These are phyloP conservation scores for Ophion costatus DNA, from an alignment of 2,888 invertebrate species.

Conservation along the genomic window DNA sequence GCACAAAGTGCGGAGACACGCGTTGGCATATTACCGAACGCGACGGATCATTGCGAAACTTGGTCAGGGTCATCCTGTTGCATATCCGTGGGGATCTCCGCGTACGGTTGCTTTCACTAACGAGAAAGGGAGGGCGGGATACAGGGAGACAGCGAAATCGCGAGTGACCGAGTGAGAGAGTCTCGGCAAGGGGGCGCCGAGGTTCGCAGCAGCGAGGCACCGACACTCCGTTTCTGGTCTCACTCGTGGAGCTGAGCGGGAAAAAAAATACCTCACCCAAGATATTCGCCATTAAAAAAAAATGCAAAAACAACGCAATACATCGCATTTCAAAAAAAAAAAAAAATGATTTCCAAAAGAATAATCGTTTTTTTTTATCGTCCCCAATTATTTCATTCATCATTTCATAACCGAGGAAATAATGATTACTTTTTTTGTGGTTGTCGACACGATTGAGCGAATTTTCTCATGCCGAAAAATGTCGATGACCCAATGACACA, in stretches of 20 bases:
- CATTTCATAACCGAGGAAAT: too few species aligned
- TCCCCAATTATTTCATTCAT: neutral
- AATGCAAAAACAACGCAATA: neutral
- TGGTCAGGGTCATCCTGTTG: slow-evolving; percentile 81
- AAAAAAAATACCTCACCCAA: neutral
- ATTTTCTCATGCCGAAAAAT: neutral
- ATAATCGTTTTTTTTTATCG: neutral
- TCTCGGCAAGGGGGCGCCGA: neutral
- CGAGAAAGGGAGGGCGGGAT: slow-evolving; percentile 39
- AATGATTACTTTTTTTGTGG: too few species aligned
- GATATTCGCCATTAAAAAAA: neutral
- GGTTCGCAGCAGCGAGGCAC: neutral
- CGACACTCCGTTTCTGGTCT: neutral
- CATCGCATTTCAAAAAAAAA: too few species aligned
- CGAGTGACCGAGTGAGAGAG: neutral
- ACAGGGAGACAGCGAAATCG: slow-evolving; percentile 8
- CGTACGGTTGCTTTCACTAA: slow-evolving; percentile 75
- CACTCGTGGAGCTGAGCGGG: too few species aligned
- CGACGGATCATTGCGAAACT: slow-evolving; percentile 74
- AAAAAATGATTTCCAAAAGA: neutral
- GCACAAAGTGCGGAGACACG: neutral
- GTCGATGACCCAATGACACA: neutral
- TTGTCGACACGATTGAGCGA: neutral
- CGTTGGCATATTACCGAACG: slow-evolving; percentile 52
- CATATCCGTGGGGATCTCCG: slow-evolving; percentile 66